Base-by-base conservation (phyloP, 1,140 invertebrate genomes). In the Anagrus nilaparvatae region DNA sequence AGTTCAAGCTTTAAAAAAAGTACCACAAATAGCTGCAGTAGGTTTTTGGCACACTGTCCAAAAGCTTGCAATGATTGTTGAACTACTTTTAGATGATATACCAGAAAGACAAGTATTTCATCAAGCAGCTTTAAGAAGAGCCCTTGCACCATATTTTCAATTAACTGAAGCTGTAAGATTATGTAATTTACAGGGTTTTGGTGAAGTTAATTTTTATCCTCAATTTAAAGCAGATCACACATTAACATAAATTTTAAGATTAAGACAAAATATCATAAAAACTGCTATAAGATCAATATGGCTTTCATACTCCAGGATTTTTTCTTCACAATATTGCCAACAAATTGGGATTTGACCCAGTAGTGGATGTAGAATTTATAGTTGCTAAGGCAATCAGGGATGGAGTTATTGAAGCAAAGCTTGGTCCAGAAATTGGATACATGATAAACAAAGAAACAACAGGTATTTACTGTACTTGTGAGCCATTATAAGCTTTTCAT, bases 371-470 rank as follows among this genome's bases (percentile, higher is more conserved):
- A 1, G 95, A 99, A 63, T 99, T 95, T 60, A 97, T 99, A 60
- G 93, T 98, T 0, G 92, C 94, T 0, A 99, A 99, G 71, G 94
- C 96, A n/a, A 98, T 99, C 39, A 73, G 93, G 35, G 96, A 99
- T 73, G 92, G 94, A 34, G 95, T 98, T 2, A 97, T 99, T 61
- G 94, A 99, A 65, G 97, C 95, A 1, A 91, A 81, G 1, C 76
- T 99, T 44, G 89, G 97, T 69, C 88, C 95, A 43, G 89, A 93
- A 60, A 82, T 86, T 46, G 90, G 92, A 12, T 97, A 88, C 56
- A 94, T 99, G 80, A 82, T 94, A 45, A 97, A 92, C 53, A 96
- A 94, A 60, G 94, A 97, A 62, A 92, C 88, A 27, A 87, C 84
- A 3, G 94, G 99, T 61, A 84, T 99, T 50, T 99, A 99, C 64